Evolutionary conservation across 2,888 invertebrate species (phyloP).

Genomic region (Galerucella nymphaeae): DNA sequence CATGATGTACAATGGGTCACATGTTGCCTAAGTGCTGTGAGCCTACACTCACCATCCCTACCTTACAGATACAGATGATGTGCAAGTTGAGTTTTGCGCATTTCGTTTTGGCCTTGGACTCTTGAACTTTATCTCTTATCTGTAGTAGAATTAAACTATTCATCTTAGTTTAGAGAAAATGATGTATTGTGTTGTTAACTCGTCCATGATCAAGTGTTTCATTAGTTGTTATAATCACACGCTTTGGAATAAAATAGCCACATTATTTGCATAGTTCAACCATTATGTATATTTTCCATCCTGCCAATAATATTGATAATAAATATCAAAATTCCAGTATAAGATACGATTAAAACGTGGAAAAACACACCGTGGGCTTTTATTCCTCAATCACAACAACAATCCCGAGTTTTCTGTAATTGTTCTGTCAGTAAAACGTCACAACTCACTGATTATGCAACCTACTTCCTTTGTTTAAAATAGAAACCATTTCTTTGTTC

Average conservation of each 20-base stretch:
- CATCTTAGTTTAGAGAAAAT: neutral
- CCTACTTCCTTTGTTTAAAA: conserved; percentile 12
- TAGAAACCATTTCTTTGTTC: conserved; percentile 18
- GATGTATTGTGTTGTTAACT: neutral
- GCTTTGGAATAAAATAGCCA: neutral
- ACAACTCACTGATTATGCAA: conserved; percentile 21
- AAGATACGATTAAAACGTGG: neutral
- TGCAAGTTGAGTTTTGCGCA: too few relatives aligned
- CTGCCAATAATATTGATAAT: neutral
- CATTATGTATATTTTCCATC: neutral
- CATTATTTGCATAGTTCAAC: neutral
- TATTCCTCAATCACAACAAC: neutral
- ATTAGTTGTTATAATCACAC: neutral
- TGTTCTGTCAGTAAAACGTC: conserved; percentile 29
- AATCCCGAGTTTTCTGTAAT: conserved; percentile 22
- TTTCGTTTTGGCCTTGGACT: too few relatives aligned
- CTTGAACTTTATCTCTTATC: too few relatives aligned
- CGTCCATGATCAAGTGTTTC: neutral
- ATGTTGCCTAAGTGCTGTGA: too few relatives aligned
- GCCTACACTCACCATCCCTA: too few relatives aligned
- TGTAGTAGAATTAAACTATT: too few relatives aligned
- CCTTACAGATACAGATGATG: too few relatives aligned
- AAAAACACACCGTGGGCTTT: neutral
- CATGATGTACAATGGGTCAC: too few relatives aligned
- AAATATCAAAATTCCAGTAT: neutral